phyloP scores from a whole-genome alignment of 2,797 vertebrate species.

The Neostethus bicornis region DNA sequence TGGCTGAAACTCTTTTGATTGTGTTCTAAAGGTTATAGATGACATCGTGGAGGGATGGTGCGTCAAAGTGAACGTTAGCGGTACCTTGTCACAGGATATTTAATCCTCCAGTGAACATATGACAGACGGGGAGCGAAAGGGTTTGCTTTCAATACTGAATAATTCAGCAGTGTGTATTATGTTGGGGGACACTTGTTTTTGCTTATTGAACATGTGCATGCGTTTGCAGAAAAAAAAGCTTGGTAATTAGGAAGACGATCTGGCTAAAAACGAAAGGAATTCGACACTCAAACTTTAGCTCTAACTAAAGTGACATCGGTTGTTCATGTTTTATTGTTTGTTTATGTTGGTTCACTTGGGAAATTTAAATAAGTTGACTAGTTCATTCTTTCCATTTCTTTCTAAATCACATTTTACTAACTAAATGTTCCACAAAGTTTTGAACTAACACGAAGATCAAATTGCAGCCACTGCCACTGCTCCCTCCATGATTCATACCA shows the following conservation, averaged over 20 bases:
- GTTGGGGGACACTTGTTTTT: constrained; percentile 3
- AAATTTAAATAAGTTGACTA: not conserved
- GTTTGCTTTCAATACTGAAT: constrained; percentile 64
- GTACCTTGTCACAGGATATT: constrained; percentile 48
- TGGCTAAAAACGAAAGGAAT: not conserved
- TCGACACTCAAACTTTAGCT: not conserved
- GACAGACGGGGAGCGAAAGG: constrained; percentile 31
- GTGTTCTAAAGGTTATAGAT: too few relatives aligned
- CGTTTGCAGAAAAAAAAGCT: constrained; percentile 32
- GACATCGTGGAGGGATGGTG: constrained; percentile 4
- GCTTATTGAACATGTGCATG: constrained; percentile 11
- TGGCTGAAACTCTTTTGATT: too few relatives aligned
- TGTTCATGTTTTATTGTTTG: too few relatives aligned
- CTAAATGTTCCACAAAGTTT: too few relatives aligned
- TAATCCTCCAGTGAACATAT: constrained; percentile 46
- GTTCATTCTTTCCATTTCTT: not conserved
- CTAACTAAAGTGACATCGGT: too few relatives aligned
- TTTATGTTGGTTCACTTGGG: too few relatives aligned
- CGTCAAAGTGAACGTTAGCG: constrained; percentile 30
- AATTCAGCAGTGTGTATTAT: constrained; percentile 51
- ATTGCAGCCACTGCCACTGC: too few relatives aligned
- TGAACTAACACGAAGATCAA: too few relatives aligned
- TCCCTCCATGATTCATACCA: too few relatives aligned
- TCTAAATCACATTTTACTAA: too few relatives aligned
- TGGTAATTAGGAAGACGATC: constrained; percentile 24